Evolutionary conservation across 2,888 invertebrate species (phyloP), one percentile per base, ranked within the genome.

Genomic region (Adelognathus sp.): DNA sequence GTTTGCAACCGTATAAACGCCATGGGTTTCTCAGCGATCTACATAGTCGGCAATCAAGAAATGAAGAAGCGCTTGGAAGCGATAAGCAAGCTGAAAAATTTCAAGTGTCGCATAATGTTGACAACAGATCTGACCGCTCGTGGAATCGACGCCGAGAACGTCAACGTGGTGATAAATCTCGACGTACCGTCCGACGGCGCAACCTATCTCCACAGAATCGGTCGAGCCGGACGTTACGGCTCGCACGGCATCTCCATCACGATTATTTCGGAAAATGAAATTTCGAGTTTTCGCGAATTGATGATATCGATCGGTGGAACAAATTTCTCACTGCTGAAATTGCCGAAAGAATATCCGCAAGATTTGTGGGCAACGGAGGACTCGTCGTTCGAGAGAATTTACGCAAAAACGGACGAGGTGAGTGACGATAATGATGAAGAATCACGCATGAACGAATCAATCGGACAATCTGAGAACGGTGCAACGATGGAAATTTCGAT

Each of bases 161-260:
- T 99, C 7, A 97, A 99, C 93, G 91, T 99, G 76, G 96, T 99
- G 0, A 94, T 99, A 6, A 99, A 99, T 91, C 94, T 98, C 87
- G 99, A 99, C 89, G 92, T 97, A 31, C 98, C 99, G 0, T 88
- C 88, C 80, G 95, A 96, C 87, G 93, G 94, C 83, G 95, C 96
- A 81, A 97, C 97, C 16, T 98, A 98, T 92, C 93, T 98, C 80
- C 99, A 99, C 92, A 93, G 99, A 87, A 98, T 98, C 89, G 99
- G 99, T 0, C 94, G 99, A 86, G 98, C 98, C 50, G 99, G 99
- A 0, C 93, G 99, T 79, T 99, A 96, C 93, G 99, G 99, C 0
- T 95, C 96, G 0, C 94, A 94, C 90, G 98, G 98, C 64, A 93
- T 94, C 72, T 95, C 97, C 27, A 94, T 98, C 11, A 95, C 95